Evolutionary conservation across 1,140 invertebrate species (phyloP).

Genomic region (Zaprionus kolodkinae): DNA sequence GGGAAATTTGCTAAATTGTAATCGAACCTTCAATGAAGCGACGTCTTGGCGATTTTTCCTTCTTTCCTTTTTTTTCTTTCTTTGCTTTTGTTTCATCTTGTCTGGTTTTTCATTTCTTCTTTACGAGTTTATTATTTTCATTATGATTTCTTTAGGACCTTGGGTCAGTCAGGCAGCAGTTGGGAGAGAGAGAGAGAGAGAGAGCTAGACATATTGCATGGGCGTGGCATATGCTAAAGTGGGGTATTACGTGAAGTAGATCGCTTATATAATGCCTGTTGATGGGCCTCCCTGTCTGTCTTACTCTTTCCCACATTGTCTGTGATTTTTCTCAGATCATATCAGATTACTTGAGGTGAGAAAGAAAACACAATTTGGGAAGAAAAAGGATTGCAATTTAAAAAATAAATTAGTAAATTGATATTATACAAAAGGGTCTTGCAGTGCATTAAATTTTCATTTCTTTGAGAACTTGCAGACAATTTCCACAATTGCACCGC

Average conservation of each 20-base stretch:
- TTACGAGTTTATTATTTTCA: conserved; percentile 43
- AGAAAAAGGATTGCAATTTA: background rate
- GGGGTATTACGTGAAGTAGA: background rate
- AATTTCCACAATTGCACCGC: conserved; percentile 18
- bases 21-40: conserved; percentile 44
- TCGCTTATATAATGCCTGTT: background rate
- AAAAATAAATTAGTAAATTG: background rate
- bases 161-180: conserved; percentile 17
- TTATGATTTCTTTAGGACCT: conserved; percentile 57
- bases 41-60: conserved; percentile 21
- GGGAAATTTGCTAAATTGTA: conserved; percentile 52
- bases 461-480: background rate
- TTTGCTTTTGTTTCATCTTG: conserved; percentile 33
- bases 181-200: background rate
- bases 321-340: background rate
- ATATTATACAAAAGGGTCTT: background rate
- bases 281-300: background rate
- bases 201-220: background rate
- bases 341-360: background rate
- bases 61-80: background rate
- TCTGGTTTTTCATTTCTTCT: conserved; percentile 10
- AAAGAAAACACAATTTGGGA: background rate
- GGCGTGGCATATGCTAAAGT: background rate
- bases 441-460: conserved; percentile 12
- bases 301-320: background rate